A percentile compares a stretch with the other conserved stretches of the same genome.
Evolutionary conservation across 2,888 invertebrate genomes (phyloP).

Genomic region (Standfussiana lucernea): DNA sequence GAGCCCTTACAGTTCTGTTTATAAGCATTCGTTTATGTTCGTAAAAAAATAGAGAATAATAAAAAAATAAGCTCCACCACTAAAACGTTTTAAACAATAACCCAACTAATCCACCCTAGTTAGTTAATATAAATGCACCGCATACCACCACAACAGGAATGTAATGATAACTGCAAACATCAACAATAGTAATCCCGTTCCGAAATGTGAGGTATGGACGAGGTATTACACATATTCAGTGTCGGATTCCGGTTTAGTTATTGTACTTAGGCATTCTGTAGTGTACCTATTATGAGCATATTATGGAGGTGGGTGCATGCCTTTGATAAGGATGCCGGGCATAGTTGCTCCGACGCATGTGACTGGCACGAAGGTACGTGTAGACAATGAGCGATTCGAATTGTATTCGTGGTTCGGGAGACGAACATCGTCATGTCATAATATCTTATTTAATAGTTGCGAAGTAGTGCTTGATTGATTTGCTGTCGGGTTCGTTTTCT

Average conservation of each 20-base stretch:
- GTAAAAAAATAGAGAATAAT: background rate
- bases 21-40: background rate
- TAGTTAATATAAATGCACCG: conserved; percentile 2
- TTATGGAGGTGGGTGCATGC: conserved; percentile 85
- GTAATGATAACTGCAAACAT: conserved; percentile 56
- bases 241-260: conserved; percentile 83
- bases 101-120: background rate
- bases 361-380: conserved; percentile 68
- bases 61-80: background rate
- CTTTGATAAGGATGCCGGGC: conserved; percentile 87
- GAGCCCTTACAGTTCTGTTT: background rate
- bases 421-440: conserved; percentile 38
- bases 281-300: conserved; percentile 79
- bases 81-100: background rate
- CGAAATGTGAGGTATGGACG: conserved; percentile 79
- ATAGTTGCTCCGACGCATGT: conserved; percentile 83
- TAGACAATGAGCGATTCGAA: conserved; percentile 58
- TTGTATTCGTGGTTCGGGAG: conserved; percentile 56
- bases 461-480: background rate
- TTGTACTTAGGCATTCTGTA: conserved; percentile 83
- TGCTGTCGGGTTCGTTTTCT: background rate
- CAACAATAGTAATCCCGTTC: conserved; percentile 65
- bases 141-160: conserved; percentile 50
- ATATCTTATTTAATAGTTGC: conserved; percentile 26
- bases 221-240: conserved; percentile 80